Base-by-base conservation (phyloP, 2,113 vertebrate genomes). In the Athene noctua region DNA sequence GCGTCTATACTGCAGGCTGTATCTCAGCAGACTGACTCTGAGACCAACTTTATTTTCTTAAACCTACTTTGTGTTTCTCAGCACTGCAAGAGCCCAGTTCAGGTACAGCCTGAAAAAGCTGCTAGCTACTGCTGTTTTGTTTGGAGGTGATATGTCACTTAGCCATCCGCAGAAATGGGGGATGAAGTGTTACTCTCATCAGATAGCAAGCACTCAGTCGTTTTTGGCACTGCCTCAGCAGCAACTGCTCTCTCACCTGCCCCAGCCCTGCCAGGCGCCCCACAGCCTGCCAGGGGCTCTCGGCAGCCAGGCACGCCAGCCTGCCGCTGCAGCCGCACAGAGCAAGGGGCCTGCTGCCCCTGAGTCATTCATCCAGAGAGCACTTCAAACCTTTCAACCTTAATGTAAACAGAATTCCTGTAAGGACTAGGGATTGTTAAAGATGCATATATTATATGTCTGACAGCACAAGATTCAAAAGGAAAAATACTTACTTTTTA, bases 251-350 rank as follows among this genome's bases (percentile, higher is more conserved):
- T 49, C 47, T 82, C 1, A 2, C 34, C 67, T 4, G 0, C 21
- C 34, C 32, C 46, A 58, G 25, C 61, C n/a, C 20, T 27, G 25
- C 62, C 40, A 19, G 1, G 1, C 1, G 1, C 38, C 46, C 27
- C 2, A 0, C 46, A 62, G 52, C 3, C 4, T 19, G 57, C 32
- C 36, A 6, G 36, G 63, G 58, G 20, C 54, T 68, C 5, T 2
- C 13, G 3, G 0, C 44, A 40, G 61, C 34, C 30, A 1, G 13
- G 7, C 3, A 3, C 29, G 13, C 12, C 66, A 74, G 49, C 61
- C 66, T n/a, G 12, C 42, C 32, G 47, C 32, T 8, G 15, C 63
- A 42, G 19, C 26, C 0, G 1, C 27, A 18, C 0, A 1, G 13
- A 62, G 40, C 13, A 7, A 40, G 15, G 63, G 19, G n/a, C 4